Conservation (phyloP, 2,113 vertebrate species). For the Aythya baeri region DNA sequence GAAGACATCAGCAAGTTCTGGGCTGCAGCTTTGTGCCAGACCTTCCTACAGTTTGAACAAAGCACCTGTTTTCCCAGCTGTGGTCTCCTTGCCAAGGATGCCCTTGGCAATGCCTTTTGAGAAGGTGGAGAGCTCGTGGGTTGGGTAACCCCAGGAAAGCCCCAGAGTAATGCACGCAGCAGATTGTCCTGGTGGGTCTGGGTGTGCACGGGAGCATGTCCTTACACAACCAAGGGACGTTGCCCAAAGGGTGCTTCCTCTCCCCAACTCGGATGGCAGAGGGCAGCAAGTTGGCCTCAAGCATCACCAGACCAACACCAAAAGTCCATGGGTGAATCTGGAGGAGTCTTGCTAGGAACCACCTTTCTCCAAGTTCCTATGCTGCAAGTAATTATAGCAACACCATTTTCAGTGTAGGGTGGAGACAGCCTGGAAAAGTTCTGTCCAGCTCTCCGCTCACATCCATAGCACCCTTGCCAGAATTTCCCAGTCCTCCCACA, state of each 20-base stretch:
- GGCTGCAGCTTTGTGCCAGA: neutral
- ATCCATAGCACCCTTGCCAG: conserved; percentile 21
- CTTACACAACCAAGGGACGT: rapidly evolving
- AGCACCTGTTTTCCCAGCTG: neutral
- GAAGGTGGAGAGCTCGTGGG: neutral
- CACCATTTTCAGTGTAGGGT: neutral
- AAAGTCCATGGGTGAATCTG: neutral
- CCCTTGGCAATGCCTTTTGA: neutral
- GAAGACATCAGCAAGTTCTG: neutral
- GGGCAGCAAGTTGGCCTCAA: neutral
- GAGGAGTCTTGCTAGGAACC: neutral
- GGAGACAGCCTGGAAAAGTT: neutral
- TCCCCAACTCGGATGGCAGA: rapidly evolving
- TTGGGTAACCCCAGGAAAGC: neutral
- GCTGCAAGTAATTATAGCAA: neutral
- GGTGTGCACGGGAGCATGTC: neutral
- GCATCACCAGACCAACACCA: neutral
- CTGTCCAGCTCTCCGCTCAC: neutral
- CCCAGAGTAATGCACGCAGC: neutral
- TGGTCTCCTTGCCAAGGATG: neutral
- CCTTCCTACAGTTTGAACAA: neutral
- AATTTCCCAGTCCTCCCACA: conserved; percentile 37
- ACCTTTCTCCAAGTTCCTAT: neutral
- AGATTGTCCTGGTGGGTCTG: neutral
- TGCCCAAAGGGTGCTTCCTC: neutral